Base-by-base conservation (phyloP, 2,113 vertebrate species). In the Albula goreensis region DNA sequence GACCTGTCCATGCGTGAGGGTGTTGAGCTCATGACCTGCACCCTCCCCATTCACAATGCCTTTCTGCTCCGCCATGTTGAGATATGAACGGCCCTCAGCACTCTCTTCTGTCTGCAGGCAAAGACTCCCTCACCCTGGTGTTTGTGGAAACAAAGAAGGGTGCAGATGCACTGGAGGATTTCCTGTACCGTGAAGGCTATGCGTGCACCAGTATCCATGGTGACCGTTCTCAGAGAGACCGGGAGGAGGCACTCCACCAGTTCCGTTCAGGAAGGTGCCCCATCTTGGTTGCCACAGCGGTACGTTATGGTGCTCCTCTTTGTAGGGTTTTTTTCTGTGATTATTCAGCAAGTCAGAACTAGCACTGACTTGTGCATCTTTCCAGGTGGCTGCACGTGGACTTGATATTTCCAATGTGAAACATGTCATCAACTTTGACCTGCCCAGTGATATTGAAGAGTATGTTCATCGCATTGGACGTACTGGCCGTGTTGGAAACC, bases 71-170 rank as follows among this genome's bases (percentile, higher is more conserved):
- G 9, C 19, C 22, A 6, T 9, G 10, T 53, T 41, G 5, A 12
- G 10, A 15, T 5, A 7, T 49, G 48, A 3, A 8, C 5, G 1
- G n/a, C 4, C 17, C 78, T 79, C 48, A 79, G 78, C 10, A 70
- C 53, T 80, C 77, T 86, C 51, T 57, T 53, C 88, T 11, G 57
- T 83, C 17, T 15, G n/a, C 88, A 99, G 98, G 98, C 50, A 98
- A 98, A 88, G 97, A 99, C 90, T 99, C 98, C 1, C 89, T 99
- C 92, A 99, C 98, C 3, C 91, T 99, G 92, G 98, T 99, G 84
- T 99, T 99, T 0, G 98, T 99, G 94, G 98, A 99, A 93, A 99
- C 98, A 86, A 99, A 99, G 92, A 99, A 99, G 88, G 98, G 98
- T 3, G 98, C 98, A 0, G 98, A 99, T 83, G 96, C 98, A 86